Conservation (phyloP, 2,888 invertebrate species). For the Mythimna impura region DNA sequence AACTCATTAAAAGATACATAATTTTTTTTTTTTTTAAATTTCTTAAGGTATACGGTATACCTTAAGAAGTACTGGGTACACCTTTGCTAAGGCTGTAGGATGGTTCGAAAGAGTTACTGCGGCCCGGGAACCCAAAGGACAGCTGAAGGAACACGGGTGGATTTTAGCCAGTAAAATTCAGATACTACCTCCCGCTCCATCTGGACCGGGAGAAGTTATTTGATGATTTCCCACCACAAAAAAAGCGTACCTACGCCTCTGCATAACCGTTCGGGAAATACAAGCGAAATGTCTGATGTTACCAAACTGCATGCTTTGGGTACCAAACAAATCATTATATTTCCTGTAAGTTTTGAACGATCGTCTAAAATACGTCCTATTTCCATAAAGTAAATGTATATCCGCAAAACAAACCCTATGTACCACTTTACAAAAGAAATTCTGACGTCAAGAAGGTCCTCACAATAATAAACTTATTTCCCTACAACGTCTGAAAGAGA, state of each 20-base stretch:
- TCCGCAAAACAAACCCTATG: conserved; percentile 2
- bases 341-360: background rate
- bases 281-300: background rate
- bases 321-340: background rate
- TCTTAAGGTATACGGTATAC: no score
- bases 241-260: background rate
- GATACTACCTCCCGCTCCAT: no score
- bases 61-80: no score
- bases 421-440: conserved; percentile 40
- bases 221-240: no score
- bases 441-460: conserved; percentile 53
- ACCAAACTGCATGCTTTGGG: background rate
- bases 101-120: no score
- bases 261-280: background rate
- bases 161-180: no score
- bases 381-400: background rate
- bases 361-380: background rate
- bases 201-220: no score
- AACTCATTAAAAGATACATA: background rate
- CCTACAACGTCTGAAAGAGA: conserved; percentile 50
- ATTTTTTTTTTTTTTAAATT: no score
- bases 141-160: no score
- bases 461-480: conserved; percentile 58
- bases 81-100: no score
- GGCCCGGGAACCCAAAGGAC: no score